Percentiles rank a stretch among this genome's conserved stretches.
Evolutionary conservation across 2,113 vertebrate species (phyloP).

Genomic region (Hydrochoerus hydrochaeris): DNA sequence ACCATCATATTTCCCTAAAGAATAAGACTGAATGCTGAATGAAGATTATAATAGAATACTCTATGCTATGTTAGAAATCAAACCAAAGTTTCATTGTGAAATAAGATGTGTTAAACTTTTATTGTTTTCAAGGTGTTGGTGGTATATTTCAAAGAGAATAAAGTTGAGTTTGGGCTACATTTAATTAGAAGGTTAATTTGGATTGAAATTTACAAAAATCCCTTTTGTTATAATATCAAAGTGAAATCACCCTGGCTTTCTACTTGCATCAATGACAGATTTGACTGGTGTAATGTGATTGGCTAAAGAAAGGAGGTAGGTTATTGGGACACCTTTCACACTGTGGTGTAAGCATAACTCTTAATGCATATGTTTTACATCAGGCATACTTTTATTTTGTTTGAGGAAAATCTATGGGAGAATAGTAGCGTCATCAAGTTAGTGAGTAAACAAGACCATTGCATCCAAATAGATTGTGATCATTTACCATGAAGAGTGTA

Average conservation of each 20-base stretch:
- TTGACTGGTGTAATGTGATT: neutral
- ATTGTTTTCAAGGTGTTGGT: neutral
- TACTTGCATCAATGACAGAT: neutral
- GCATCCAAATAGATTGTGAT: slow-evolving; percentile 41
- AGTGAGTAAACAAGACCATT: slow-evolving; percentile 40
- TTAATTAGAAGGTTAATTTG: neutral
- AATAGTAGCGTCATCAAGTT: slow-evolving; percentile 23
- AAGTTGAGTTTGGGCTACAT: neutral
- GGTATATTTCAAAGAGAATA: neutral
- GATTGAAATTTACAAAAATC: neutral
- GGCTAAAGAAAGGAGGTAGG: neutral
- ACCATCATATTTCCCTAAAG: neutral
- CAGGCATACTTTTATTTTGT: neutral
- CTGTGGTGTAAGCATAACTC: neutral
- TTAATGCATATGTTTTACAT: neutral
- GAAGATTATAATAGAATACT: neutral
- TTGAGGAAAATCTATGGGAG: slow-evolving; percentile 31
- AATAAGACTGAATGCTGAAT: neutral
- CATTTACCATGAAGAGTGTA: slow-evolving; percentile 53
- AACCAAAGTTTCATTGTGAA: neutral
- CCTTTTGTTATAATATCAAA: neutral
- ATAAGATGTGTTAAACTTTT: neutral
- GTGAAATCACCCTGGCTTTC: neutral
- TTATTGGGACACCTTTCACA: neutral
- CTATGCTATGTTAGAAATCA: neutral